phyloP scores from a whole-genome alignment of 2,797 vertebrate genomes.

The Cephalopachus bancanus region DNA sequence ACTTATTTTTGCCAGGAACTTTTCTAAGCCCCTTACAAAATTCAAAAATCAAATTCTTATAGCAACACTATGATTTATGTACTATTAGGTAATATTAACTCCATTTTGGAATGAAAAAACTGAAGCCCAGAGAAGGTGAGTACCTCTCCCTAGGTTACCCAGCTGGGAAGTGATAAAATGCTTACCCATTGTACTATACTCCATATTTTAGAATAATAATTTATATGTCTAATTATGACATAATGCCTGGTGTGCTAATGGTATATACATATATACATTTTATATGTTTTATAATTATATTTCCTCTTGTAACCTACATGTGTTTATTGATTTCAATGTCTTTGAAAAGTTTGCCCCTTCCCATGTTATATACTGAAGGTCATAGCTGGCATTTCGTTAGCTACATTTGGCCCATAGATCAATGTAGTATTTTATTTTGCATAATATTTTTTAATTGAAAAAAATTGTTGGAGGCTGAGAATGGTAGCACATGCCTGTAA shows the following conservation, averaged over 20 bases:
- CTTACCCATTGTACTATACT: background rate
- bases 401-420: background rate
- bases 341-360: background rate
- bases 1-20: background rate
- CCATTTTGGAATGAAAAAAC: background rate
- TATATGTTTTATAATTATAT: background rate
- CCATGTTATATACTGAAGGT: background rate
- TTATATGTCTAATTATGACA: conserved; percentile 27
- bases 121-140: background rate
- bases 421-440: background rate
- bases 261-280: no score
- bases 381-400: background rate
- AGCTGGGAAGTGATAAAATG: background rate
- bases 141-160: background rate
- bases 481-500: no score
- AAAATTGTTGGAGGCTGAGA: background rate
- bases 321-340: background rate
- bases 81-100: background rate
- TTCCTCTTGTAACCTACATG: background rate
- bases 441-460: background rate
- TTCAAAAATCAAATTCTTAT: background rate
- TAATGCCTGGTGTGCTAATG: background rate
- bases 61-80: background rate
- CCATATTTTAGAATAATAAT: conserved; percentile 26
- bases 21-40: background rate